A percentile compares a stretch with the other conserved stretches of the same genome.
These are phyloP conservation scores for Steatocranus sp. DNA, from an alignment of 2,797 vertebrate genomes.

Conservation along the genomic window DNA sequence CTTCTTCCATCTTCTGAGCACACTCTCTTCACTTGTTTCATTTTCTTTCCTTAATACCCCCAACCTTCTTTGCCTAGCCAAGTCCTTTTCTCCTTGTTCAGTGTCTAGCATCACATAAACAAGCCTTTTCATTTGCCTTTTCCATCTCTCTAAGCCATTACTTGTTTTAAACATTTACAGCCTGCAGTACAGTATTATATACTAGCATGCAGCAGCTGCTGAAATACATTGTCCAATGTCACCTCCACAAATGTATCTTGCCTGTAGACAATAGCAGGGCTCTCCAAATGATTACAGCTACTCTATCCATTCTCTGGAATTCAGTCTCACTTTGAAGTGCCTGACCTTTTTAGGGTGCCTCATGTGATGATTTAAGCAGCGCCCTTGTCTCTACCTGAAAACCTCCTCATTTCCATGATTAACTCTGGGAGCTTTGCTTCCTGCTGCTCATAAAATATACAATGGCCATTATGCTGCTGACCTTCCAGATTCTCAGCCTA, in stretches of 20 bases:
- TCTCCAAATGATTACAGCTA: conserved; percentile 47
- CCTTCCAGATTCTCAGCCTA: conserved; percentile 58
- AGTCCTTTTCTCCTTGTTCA: background rate
- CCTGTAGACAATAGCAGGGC: conserved; percentile 11
- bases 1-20: background rate
- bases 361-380: conserved; percentile 48
- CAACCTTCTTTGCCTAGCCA: background rate
- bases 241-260: conserved; percentile 45
- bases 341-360: conserved; percentile 58
- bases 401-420: conserved; percentile 55
- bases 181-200: background rate
- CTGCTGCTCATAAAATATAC: conserved; percentile 68
- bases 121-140: background rate
- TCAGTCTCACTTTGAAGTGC: conserved; percentile 20
- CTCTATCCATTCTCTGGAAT: conserved; percentile 31
- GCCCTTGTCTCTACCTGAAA: conserved; percentile 54
- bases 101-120: background rate
- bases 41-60: background rate
- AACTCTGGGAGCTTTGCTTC: conserved; percentile 54
- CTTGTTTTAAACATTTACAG: background rate
- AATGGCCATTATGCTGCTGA: conserved; percentile 57
- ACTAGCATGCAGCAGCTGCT: background rate
- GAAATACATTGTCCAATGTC: conserved; percentile 22
- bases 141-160: background rate
- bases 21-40: background rate